These are phyloP conservation scores for Tachysurus vachellii DNA, from an alignment of 2,113 vertebrate species.

Conservation along the genomic window DNA sequence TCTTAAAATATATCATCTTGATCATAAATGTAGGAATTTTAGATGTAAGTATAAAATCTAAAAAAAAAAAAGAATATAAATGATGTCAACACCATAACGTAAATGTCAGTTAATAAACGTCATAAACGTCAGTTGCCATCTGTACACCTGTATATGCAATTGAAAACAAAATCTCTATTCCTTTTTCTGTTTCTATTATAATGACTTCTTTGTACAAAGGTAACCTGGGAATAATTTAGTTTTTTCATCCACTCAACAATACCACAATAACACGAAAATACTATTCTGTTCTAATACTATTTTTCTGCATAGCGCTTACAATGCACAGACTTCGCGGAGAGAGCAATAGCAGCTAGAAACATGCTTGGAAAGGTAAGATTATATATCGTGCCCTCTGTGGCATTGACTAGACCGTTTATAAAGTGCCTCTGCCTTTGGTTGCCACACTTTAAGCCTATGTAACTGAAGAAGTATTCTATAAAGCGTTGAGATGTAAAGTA, in stretches of 20 bases:
- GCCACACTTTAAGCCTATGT: too few relatives aligned
- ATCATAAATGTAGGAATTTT: not conserved
- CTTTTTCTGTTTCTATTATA: not conserved
- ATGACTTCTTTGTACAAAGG: not conserved
- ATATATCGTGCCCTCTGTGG: conserved; percentile 11
- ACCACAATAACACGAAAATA: not conserved
- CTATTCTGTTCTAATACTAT: not conserved
- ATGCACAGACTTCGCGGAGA: not conserved
- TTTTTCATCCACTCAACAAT: not conserved
- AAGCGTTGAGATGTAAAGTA: too few relatives aligned
- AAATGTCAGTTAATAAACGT: not conserved
- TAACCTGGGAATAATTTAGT: not conserved
- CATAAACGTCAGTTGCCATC: not conserved
- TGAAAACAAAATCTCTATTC: not conserved
- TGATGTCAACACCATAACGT: not conserved
- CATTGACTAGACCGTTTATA: conserved; percentile 33
- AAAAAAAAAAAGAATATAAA: not conserved
- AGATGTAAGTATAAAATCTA: not conserved
- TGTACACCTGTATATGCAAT: not conserved
- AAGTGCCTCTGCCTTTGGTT: conserved; percentile 5
- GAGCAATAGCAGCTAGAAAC: not conserved
- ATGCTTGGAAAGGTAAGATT: not conserved
- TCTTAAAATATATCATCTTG: not conserved
- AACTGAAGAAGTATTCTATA: too few relatives aligned
- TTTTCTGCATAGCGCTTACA: not conserved